Base-by-base conservation (phyloP, 2,797 vertebrate species). In the Manis pentadactyla region DNA sequence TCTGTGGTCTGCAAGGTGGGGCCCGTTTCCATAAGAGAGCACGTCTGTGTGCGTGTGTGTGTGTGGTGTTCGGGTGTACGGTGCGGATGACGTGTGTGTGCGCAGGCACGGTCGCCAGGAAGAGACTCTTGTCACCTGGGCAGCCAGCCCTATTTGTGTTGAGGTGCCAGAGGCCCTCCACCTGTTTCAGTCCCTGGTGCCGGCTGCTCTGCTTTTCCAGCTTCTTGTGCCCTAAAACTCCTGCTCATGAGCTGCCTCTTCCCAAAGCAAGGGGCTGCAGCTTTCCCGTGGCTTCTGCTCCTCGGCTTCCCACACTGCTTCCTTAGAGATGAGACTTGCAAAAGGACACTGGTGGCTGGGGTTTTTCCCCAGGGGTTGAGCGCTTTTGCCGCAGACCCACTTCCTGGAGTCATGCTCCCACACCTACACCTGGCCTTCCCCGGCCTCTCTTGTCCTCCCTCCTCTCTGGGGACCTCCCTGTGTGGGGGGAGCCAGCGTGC, bases 41-140 rank as follows among this genome's bases (percentile, higher is more conserved):
- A 7, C 46, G 5, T 29, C 3, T 31, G 14, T 61, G 10, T 64
- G 63, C 14, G 1, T 21, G 9, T 7, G 8, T 4, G 14, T 23
- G 1, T 19, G 2, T 10, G n/a, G 7, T 3, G 14, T 34, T 18
- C 10, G 18, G 8, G 68, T 29, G 42, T 66, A 17, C 39, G 19
- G 4, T 25, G 12, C 34, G 9, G 10, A 12, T 46, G 46, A 46
- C 11, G 46, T 64, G 4, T 25, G 10, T 7, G 0, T 0, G 0
- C 23, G 23, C 64, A 51, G 12, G n/a, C 51, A 12, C 0, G 0
- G 10, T 81, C 59, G 2, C 25, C 42, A n/a, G 34, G 27, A 12
- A 11, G 75, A 12, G 59, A 9, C 53, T 29, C 51, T 59, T 2
- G 25, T 37, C 15, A 14, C 29, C 34, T 7, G 31, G 14, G 42